A percentile compares a stretch with the other conserved stretches of the same genome.
These are phyloP conservation scores for Cetoscarus ocellatus DNA, from an alignment of 2,797 vertebrate genomes.

Conservation along the genomic window DNA sequence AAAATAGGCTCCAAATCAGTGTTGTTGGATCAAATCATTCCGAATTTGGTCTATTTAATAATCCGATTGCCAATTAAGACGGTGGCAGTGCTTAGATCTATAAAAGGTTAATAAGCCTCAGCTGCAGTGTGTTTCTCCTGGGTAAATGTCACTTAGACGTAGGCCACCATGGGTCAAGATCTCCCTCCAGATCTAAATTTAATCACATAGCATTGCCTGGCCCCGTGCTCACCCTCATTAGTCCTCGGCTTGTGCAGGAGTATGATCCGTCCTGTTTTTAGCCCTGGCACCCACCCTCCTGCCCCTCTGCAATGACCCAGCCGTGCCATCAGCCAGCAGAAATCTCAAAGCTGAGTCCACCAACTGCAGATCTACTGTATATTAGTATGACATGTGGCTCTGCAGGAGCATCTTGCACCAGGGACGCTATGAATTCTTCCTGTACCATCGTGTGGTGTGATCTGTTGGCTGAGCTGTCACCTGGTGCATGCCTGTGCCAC, in stretches of 20 bases:
- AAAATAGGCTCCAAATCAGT: slow-evolving; percentile 71
- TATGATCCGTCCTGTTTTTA: slow-evolving; percentile 77
- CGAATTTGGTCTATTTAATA: slow-evolving; percentile 86
- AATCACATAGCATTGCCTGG: slow-evolving; percentile 85
- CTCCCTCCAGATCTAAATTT: slow-evolving; percentile 90
- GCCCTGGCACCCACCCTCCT: slow-evolving; percentile 61
- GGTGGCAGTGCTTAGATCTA: slow-evolving; percentile 81
- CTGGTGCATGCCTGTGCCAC: slow-evolving; percentile 91
- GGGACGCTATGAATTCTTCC: slow-evolving; percentile 46
- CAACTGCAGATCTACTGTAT: slow-evolving; percentile 29
- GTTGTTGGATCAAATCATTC: slow-evolving; percentile 79
- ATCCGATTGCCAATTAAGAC: slow-evolving; percentile 88
- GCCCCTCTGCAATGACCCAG: slow-evolving; percentile 56
- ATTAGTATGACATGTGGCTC: slow-evolving; percentile 38
- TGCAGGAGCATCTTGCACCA: slow-evolving; percentile 34
- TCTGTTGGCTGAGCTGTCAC: slow-evolving; percentile 86
- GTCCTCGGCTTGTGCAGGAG: slow-evolving; percentile 81
- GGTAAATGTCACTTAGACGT: slow-evolving; percentile 90
- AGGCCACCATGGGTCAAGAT: slow-evolving; percentile 86
- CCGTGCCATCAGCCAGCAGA: slow-evolving; percentile 46
- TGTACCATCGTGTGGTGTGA: slow-evolving; percentile 42
- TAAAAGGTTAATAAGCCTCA: slow-evolving; percentile 89
- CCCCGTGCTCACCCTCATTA: slow-evolving; percentile 88
- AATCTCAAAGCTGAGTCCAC: slow-evolving; percentile 43
- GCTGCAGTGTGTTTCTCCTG: slow-evolving; percentile 86